A percentile compares a stretch with the other conserved stretches of the same genome.
Evolutionary conservation across 2,888 invertebrate species (phyloP).

Genomic region (Chrysolina americana): DNA sequence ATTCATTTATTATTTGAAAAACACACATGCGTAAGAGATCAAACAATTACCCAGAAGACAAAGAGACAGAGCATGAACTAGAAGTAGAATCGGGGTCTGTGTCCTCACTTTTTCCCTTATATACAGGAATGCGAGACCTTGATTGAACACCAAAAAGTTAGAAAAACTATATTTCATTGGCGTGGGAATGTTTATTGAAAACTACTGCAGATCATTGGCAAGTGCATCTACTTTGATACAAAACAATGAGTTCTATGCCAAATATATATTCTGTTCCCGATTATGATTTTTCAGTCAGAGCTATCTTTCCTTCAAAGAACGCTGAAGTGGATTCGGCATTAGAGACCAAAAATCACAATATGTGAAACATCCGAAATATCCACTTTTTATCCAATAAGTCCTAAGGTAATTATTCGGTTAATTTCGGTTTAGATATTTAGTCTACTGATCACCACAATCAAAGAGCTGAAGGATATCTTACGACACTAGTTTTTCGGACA

Average conservation of each 20-base stretch:
- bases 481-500: conserved; percentile 13
- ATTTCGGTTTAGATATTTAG: conserved; percentile 2
- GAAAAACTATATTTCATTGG: neutral
- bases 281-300: no score
- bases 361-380: no score
- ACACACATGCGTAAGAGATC: conserved; percentile 51
- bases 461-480: conserved; percentile 9
- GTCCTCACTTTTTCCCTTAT: conserved; percentile 73
- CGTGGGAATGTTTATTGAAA: neutral
- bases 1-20: conserved; percentile 20
- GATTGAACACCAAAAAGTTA: conserved; percentile 39
- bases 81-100: conserved; percentile 68
- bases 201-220: neutral
- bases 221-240: neutral
- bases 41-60: conserved; percentile 69
- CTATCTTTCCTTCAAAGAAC: no score
- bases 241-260: no score
- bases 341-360: no score
- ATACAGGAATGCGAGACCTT: conserved; percentile 81
- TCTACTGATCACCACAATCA: neutral
- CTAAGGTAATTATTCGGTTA: neutral
- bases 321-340: no score
- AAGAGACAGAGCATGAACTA: conserved; percentile 69
- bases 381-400: no score
- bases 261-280: no score